Evolutionary conservation across 2,113 vertebrate species (phyloP).

Genomic region (Dipodomys stephensi): DNA sequence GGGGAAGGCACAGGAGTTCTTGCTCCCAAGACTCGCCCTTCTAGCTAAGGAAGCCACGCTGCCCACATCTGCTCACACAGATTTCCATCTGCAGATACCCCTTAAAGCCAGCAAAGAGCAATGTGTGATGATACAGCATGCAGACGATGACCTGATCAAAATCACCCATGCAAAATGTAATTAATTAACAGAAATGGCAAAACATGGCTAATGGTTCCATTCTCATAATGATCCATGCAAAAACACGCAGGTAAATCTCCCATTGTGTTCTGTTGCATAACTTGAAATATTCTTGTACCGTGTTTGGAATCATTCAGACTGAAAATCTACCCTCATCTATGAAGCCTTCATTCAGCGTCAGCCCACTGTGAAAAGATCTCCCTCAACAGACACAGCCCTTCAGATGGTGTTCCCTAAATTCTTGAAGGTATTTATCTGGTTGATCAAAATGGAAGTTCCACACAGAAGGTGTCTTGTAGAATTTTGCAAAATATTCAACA

Average conservation of each 20-base stretch:
- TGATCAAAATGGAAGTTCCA: conserved; percentile 2
- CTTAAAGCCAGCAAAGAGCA: neutral
- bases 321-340: conserved; percentile 6
- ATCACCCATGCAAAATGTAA: conserved; percentile 31
- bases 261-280: neutral
- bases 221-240: conserved; percentile 19
- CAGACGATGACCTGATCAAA: neutral
- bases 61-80: neutral
- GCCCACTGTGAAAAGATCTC: neutral
- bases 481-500: conserved; percentile 16
- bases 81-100: neutral
- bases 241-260: conserved; percentile 29
- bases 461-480: neutral
- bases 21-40: neutral
- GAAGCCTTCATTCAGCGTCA: neutral
- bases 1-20: neutral
- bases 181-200: conserved; percentile 62
- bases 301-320: conserved; percentile 3
- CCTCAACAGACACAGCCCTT: too few relatives aligned
- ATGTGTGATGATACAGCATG: neutral
- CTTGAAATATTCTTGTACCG: conserved; percentile 33
- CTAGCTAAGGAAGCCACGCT: neutral
- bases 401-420: too few relatives aligned
- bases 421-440: neutral
- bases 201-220: conserved; percentile 34